These are phyloP conservation scores for Drosophila paulistorum DNA, from an alignment of 1,140 invertebrate genomes.

Conservation along the genomic window DNA sequence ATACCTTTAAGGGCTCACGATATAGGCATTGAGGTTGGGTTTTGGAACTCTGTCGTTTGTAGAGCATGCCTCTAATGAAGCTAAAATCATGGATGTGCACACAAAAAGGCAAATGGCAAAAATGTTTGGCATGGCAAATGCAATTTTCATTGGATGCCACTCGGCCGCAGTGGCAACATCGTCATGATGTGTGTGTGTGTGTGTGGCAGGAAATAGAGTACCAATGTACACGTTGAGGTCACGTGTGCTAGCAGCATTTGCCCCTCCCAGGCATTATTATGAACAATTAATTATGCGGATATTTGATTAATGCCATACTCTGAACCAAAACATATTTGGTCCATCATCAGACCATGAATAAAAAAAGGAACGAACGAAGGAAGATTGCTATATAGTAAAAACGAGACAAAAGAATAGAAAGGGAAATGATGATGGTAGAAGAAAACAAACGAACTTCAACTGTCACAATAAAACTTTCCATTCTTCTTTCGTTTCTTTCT, in stretches of 20 bases:
- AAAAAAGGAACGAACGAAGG: not conserved
- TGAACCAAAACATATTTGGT: conserved; percentile 11
- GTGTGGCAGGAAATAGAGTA: not conserved
- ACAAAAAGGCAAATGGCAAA: conserved; percentile 54
- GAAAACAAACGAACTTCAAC: conserved; percentile 56
- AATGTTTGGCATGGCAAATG: conserved; percentile 25
- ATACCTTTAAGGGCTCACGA: conserved; percentile 56
- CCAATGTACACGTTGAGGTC: conserved; percentile 23
- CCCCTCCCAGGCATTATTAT: conserved; percentile 28
- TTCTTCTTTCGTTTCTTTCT: conserved; percentile 47
- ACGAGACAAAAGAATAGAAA: conserved; percentile 12
- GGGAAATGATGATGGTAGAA: conserved; percentile 16
- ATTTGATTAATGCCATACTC: conserved; percentile 67
- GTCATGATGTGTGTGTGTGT: not conserved
- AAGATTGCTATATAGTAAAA: not conserved
- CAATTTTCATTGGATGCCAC: conserved; percentile 5
- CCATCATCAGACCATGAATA: conserved; percentile 2
- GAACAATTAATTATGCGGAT: conserved; percentile 62
- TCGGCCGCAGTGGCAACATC: conserved; percentile 1
- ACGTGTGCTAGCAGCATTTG: conserved; percentile 24
- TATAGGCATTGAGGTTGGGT: conserved; percentile 39
- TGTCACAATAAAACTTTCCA: conserved; percentile 76
- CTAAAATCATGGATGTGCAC: conserved; percentile 42
- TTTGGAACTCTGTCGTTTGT: conserved; percentile 38
- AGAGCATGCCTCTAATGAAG: conserved; percentile 64